Percentiles rank a stretch among this genome's conserved stretches.
These are phyloP conservation scores for Diachasma alloeum DNA, from an alignment of 1,140 invertebrate species.

Conservation along the genomic window DNA sequence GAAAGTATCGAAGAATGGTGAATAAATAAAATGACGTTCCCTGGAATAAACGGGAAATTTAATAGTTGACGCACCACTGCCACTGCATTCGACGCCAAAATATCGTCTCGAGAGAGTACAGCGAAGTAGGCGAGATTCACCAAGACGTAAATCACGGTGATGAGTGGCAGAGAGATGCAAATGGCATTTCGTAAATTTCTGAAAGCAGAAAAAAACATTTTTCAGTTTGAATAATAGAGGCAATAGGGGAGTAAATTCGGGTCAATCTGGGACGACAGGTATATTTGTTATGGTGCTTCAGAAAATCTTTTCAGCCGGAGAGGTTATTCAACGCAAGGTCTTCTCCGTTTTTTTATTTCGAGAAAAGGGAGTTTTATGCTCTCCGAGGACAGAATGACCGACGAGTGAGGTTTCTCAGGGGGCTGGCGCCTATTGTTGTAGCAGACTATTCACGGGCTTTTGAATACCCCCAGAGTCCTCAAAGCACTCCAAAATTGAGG, in stretches of 20 bases:
- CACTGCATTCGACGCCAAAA: constrained; percentile 86
- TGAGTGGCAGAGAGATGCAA: constrained; percentile 89
- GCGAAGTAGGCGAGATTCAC: constrained; percentile 92
- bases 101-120: constrained; percentile 81
- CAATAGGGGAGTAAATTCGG: too few species aligned
- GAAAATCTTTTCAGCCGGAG: too few species aligned
- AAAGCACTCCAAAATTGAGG: background rate
- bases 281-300: too few species aligned
- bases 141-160: constrained; percentile 88
- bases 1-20: constrained; percentile 29
- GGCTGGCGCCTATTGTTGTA: background rate
- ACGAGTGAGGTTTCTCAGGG: background rate
- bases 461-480: background rate
- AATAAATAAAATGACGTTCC: too few species aligned
- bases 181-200: constrained; percentile 91
- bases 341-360: too few species aligned
- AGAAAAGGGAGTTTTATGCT: background rate
- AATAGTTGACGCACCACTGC: constrained; percentile 75
- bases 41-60: too few species aligned
- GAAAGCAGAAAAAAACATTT: constrained; percentile 6
- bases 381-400: background rate
- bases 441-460: background rate
- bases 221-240: too few species aligned
- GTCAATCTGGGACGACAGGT: too few species aligned
- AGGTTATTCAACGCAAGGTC: too few species aligned